Conservation (phyloP, 2,797 vertebrate genomes). For the Astyanax mexicanus region DNA sequence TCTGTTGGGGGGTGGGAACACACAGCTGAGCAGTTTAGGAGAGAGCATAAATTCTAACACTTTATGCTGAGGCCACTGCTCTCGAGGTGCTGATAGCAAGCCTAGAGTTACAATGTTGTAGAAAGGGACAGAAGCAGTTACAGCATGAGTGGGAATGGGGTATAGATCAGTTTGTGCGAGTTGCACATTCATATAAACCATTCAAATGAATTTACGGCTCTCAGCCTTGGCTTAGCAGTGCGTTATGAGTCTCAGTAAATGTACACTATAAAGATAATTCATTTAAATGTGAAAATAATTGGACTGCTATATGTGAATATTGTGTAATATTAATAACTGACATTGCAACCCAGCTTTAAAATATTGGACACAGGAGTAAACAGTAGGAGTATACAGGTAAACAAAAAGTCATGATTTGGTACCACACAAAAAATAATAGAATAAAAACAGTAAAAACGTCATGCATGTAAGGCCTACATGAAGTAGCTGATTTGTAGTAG, state of each 20-base stretch:
- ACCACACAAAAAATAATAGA: too few species aligned
- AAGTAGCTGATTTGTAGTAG: too few species aligned
- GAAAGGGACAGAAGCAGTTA: conserved; percentile 2
- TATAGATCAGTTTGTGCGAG: background rate
- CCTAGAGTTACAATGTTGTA: conserved; percentile 26
- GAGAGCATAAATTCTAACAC: conserved; percentile 32
- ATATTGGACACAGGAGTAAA: too few species aligned
- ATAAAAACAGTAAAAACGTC: too few species aligned
- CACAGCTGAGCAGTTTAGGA: conserved; percentile 26
- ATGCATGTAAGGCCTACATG: too few species aligned
- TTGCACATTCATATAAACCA: background rate
- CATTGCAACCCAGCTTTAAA: too few species aligned
- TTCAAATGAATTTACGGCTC: background rate
- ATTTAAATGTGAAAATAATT: too few species aligned
- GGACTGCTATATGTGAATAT: too few species aligned
- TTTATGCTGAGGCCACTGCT: conserved; percentile 34
- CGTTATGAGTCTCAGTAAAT: background rate
- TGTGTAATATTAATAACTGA: background rate
- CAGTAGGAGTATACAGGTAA: too few species aligned
- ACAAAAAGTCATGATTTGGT: too few species aligned
- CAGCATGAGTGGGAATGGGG: background rate
- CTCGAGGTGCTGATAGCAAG: conserved; percentile 23
- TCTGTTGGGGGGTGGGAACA: background rate
- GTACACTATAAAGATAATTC: too few species aligned
- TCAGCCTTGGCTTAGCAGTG: background rate